Conservation (phyloP, 2,888 invertebrate genomes). For the Callimorpha dominula region DNA sequence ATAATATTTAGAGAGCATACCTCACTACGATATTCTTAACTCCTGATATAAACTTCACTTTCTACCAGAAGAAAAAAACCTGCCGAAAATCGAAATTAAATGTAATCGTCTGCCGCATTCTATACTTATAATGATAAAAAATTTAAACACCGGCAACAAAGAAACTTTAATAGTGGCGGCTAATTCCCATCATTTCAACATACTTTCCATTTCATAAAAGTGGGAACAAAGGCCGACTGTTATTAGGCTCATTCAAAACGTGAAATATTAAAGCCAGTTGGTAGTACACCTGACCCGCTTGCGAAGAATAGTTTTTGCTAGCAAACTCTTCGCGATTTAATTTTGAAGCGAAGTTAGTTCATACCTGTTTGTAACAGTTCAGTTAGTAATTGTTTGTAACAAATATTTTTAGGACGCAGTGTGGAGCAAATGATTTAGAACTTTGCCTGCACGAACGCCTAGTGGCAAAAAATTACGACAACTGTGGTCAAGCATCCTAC, state of each 20-base stretch:
- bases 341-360: slow-evolving; percentile 13
- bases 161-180: slow-evolving; percentile 25
- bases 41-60: neutral
- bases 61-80: too few relatives aligned
- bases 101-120: neutral
- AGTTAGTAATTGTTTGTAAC: neutral
- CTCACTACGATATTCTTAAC: neutral
- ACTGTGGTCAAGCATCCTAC: neutral
- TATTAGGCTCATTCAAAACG: slow-evolving; percentile 54
- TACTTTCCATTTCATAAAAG: slow-evolving; percentile 49
- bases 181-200: slow-evolving; percentile 36
- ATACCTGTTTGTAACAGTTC: slow-evolving; percentile 8
- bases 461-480: neutral
- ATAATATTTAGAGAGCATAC: neutral
- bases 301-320: slow-evolving; percentile 16
- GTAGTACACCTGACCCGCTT: slow-evolving; percentile 60
- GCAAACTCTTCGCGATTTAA: slow-evolving; percentile 17
- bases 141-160: slow-evolving; percentile 32
- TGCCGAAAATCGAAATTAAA: too few relatives aligned
- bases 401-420: neutral
- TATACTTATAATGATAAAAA: slow-evolving; percentile 20
- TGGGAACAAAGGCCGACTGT: slow-evolving; percentile 48
- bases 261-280: slow-evolving; percentile 65
- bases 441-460: too few relatives aligned
- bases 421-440: neutral